phyloP scores from a whole-genome alignment of 2,113 vertebrate species.

The Halichoerus grypus region DNA sequence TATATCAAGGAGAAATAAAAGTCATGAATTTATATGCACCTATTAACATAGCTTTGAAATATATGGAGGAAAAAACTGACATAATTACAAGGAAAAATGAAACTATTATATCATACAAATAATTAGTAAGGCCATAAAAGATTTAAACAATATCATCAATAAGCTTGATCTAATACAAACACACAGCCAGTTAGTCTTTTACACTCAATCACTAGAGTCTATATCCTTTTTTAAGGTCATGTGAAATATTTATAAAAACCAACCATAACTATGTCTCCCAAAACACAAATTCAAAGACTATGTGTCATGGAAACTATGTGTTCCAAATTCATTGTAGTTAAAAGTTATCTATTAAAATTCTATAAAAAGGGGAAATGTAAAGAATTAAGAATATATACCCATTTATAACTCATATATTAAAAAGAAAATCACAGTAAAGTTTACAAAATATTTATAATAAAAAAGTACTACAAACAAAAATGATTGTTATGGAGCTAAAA shows the following conservation, averaged over 20 bases:
- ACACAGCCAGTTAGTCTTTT: background rate
- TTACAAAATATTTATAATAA: background rate
- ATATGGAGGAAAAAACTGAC: background rate
- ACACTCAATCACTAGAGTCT: background rate
- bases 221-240: background rate
- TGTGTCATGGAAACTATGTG: background rate
- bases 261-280: background rate
- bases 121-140: background rate
- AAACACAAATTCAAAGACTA: background rate
- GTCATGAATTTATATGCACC: background rate
- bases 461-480: background rate
- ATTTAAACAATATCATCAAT: background rate
- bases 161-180: background rate
- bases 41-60: background rate
- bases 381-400: background rate
- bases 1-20: background rate
- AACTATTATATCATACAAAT: background rate
- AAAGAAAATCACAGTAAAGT: background rate
- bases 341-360: background rate
- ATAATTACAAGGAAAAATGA: background rate
- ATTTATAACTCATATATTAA: background rate
- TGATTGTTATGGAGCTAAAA: background rate
- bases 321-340: background rate
- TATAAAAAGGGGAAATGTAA: background rate
- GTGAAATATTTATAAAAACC: constrained; percentile 1